phyloP scores from a whole-genome alignment of 2,888 invertebrate species.

The Rugalucina vietnamica region DNA sequence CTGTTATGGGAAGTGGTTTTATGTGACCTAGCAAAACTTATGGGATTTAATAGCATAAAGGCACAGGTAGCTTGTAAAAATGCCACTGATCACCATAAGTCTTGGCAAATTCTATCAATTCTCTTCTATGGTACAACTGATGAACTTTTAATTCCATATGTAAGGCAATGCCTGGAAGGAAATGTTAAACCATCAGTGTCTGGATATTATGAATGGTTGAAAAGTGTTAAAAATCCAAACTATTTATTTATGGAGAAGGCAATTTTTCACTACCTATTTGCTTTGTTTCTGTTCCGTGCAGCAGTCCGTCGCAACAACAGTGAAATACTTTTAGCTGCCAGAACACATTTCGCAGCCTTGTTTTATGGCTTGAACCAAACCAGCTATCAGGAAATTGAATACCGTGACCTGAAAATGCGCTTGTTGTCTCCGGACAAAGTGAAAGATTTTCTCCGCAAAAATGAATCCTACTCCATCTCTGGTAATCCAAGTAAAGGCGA shows the following conservation, averaged over 20 bases:
- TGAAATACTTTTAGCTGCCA: background rate
- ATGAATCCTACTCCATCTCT: constrained; percentile 18
- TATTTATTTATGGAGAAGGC: constrained; percentile 26
- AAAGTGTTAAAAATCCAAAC: constrained; percentile 19
- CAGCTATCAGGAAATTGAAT: constrained; percentile 9
- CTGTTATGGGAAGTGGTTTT: constrained; percentile 10
- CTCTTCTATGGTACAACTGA: background rate
- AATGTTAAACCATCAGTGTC: background rate
- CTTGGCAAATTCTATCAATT: constrained; percentile 7
- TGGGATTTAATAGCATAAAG: constrained; percentile 1
- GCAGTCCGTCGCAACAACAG: constrained; percentile 4
- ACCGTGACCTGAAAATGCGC: constrained; percentile 25
- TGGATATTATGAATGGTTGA: background rate
- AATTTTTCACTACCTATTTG: background rate
- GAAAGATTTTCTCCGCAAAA: background rate
- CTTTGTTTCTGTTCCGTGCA: background rate
- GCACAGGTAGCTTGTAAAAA: constrained; percentile 4
- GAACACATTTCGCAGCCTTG: background rate
- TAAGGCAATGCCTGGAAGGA: background rate
- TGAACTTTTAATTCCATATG: constrained; percentile 2
- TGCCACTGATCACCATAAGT: constrained; percentile 24
- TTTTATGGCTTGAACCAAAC: constrained; percentile 18
- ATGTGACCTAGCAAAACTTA: constrained; percentile 7
- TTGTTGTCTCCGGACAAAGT: background rate
- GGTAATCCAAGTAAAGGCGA: constrained; percentile 9